Evolutionary conservation across 2,113 vertebrate species (phyloP).

Genomic region (Misgurnus anguillicaudatus): DNA sequence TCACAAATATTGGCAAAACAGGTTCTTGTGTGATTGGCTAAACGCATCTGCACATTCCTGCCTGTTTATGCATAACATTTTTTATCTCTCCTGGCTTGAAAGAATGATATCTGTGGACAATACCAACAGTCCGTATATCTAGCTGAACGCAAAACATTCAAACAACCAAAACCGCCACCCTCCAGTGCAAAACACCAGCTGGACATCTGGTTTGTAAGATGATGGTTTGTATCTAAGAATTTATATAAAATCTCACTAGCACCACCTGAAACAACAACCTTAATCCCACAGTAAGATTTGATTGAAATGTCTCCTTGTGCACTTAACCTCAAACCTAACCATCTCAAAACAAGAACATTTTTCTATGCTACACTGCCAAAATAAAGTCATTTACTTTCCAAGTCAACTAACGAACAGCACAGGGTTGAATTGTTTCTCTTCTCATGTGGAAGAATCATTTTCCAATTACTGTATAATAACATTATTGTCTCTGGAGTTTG

Average conservation of each 20-base stretch:
- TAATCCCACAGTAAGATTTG: not conserved
- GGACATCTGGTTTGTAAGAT: not conserved
- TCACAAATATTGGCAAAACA: constrained; percentile 46
- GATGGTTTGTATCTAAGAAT: not conserved
- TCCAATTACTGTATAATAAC: not conserved
- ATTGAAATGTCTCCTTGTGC: not conserved
- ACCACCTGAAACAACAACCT: not conserved
- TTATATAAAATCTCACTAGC: not conserved
- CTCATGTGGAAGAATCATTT: too few species aligned
- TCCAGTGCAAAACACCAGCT: not conserved
- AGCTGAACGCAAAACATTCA: constrained; percentile 6
- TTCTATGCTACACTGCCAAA: not conserved
- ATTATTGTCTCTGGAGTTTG: not conserved
- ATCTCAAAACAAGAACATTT: not conserved
- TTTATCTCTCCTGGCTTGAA: constrained; percentile 47
- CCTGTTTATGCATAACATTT: constrained; percentile 65
- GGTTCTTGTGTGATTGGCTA: constrained; percentile 45
- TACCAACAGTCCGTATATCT: constrained; percentile 15
- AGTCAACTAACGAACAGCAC: not conserved
- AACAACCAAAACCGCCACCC: not conserved
- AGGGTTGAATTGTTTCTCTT: not conserved
- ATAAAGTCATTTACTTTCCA: not conserved
- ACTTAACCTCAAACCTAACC: not conserved
- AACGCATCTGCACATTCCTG: constrained; percentile 68
- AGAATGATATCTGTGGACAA: constrained; percentile 47